These are phyloP conservation scores for Cariama cristata DNA, from an alignment of 2,113 vertebrate genomes.

Conservation along the genomic window DNA sequence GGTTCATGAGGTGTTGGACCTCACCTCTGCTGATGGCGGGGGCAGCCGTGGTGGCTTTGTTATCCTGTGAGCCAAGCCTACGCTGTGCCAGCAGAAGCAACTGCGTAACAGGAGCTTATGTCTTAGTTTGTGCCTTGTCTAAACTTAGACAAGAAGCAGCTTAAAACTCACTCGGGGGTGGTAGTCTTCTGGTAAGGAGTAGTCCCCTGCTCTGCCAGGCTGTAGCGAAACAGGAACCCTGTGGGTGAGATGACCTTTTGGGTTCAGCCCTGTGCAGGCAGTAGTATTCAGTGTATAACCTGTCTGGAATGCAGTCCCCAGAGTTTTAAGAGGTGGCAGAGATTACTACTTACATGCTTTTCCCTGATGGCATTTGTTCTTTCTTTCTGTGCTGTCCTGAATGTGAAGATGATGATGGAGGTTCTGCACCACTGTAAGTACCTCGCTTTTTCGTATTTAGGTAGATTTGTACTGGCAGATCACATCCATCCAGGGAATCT, in stretches of 20 bases:
- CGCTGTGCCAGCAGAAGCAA: neutral
- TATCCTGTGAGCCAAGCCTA: neutral
- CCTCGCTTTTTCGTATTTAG: fast-evolving
- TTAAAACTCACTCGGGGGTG: neutral
- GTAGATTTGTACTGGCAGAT: neutral
- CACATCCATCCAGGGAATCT: neutral
- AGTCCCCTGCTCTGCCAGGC: neutral
- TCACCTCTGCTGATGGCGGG: fast-evolving
- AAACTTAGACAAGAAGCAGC: neutral
- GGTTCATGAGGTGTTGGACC: neutral
- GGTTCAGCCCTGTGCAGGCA: neutral
- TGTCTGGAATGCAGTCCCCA: neutral
- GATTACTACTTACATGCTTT: fast-evolving
- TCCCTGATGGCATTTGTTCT: neutral
- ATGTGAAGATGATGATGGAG: constrained; percentile 89
- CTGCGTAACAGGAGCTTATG: neutral
- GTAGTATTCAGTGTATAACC: neutral
- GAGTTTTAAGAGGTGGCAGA: neutral
- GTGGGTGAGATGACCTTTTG: neutral
- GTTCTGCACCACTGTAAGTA: constrained; percentile 94
- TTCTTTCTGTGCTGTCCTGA: neutral
- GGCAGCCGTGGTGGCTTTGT: neutral
- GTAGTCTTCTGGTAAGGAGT: neutral
- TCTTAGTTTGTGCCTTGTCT: neutral
- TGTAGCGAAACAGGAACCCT: neutral